Conservation (phyloP, 2,797 vertebrate species). For the Lagodon rhomboides region DNA sequence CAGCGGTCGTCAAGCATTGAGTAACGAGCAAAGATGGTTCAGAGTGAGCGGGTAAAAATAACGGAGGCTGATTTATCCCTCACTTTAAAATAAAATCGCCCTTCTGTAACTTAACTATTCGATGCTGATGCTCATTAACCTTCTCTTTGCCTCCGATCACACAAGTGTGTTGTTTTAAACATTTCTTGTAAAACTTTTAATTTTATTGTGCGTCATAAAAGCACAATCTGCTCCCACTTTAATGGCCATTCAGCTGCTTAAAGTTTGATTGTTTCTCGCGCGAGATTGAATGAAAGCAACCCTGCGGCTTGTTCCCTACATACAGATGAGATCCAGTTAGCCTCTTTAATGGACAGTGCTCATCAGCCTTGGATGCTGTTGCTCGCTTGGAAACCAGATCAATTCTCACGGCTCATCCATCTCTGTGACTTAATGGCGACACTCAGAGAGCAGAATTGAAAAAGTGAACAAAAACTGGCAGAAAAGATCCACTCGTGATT, state of each 20-base stretch:
- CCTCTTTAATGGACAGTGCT: slow-evolving; percentile 68
- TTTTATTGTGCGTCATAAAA: slow-evolving; percentile 64
- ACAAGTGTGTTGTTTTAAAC: slow-evolving; percentile 32
- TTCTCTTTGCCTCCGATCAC: slow-evolving; percentile 31
- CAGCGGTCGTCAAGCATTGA: slow-evolving; percentile 32
- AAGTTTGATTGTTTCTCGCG: slow-evolving; percentile 64
- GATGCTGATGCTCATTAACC: slow-evolving; percentile 32
- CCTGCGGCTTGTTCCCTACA: slow-evolving; percentile 43
- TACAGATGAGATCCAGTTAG: slow-evolving; percentile 71
- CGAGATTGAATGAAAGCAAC: slow-evolving; percentile 51
- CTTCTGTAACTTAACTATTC: neutral
- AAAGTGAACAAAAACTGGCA: slow-evolving; percentile 37
- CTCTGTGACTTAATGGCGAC: slow-evolving; percentile 59
- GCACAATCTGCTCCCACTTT: slow-evolving; percentile 53
- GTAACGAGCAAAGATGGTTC: slow-evolving; percentile 18
- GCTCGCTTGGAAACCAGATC: slow-evolving; percentile 58
- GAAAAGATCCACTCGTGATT: slow-evolving; percentile 26
- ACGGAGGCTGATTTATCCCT: slow-evolving; percentile 20
- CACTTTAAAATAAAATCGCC: slow-evolving; percentile 24
- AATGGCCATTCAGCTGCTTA: slow-evolving; percentile 60
- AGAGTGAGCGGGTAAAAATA: slow-evolving; percentile 18
- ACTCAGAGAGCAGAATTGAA: slow-evolving; percentile 32
- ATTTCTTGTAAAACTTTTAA: slow-evolving; percentile 32
- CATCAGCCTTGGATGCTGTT: slow-evolving; percentile 57
- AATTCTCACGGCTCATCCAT: slow-evolving; percentile 67